Percentiles rank a stretch among this genome's conserved stretches.
Conservation (phyloP, 2,888 invertebrate species). For the Atethmia centrago region DNA sequence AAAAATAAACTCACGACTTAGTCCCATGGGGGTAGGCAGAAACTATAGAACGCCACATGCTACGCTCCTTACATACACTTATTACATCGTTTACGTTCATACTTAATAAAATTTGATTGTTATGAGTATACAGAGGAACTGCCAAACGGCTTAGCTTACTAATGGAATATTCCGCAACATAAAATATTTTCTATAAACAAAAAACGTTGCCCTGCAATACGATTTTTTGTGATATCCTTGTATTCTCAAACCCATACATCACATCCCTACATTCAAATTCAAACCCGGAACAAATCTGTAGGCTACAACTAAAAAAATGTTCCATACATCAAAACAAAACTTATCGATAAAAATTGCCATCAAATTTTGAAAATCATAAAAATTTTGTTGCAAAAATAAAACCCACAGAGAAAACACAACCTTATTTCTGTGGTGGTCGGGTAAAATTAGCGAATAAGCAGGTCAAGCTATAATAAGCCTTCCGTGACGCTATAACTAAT, state of each 20-base stretch:
- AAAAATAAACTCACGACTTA: too few relatives aligned
- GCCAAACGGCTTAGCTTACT: neutral
- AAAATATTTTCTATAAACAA: neutral
- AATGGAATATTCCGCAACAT: neutral
- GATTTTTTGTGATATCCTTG: neutral
- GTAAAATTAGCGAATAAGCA: constrained; percentile 21
- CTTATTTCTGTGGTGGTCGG: neutral
- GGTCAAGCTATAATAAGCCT: constrained; percentile 56
- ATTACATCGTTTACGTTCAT: too few relatives aligned
- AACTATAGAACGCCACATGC: too few relatives aligned
- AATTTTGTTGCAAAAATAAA: constrained; percentile 8
- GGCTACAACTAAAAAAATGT: accelerated
- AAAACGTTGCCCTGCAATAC: neutral
- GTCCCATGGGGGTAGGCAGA: too few relatives aligned
- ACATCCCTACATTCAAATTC: neutral
- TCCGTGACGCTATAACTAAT: constrained; percentile 57
- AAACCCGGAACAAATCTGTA: neutral
- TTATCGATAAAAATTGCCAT: neutral
- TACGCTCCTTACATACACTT: too few relatives aligned
- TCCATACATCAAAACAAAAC: neutral
- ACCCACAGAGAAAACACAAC: neutral
- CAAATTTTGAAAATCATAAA: neutral
- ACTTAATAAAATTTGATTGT: too few relatives aligned
- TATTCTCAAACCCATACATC: neutral
- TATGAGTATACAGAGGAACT: neutral